Percentiles rank a stretch among this genome's conserved stretches.
phyloP scores from a whole-genome alignment of 2,113 vertebrate species.

The Alectura lathami region DNA sequence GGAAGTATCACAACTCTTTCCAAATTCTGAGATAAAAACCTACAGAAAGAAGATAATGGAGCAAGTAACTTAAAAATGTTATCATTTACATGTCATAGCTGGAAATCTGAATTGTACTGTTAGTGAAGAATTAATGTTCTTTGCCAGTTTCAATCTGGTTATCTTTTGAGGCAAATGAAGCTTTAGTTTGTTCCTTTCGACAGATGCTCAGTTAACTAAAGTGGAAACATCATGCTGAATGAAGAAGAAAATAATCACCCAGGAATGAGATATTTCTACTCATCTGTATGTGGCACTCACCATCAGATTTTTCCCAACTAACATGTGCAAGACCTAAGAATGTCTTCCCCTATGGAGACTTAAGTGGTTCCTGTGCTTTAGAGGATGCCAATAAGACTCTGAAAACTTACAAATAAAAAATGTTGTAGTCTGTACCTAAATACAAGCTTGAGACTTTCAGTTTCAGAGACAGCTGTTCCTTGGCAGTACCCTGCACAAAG shows the following conservation, averaged over 20 bases:
- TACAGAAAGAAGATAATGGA: neutral
- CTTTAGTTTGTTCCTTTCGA: neutral
- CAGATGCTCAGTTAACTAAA: neutral
- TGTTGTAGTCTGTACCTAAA: neutral
- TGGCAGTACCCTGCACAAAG: neutral
- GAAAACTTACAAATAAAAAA: neutral
- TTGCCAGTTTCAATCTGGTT: conserved; percentile 9
- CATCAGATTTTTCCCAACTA: neutral
- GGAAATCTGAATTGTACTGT: neutral
- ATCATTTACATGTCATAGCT: neutral
- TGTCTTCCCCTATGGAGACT: rapidly evolving
- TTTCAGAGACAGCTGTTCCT: neutral
- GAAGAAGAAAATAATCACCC: neutral
- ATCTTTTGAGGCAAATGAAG: neutral
- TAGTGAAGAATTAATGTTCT: conserved; percentile 5
- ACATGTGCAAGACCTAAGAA: neutral
- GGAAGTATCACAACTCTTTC: neutral
- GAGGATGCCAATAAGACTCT: neutral
- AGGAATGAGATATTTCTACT: neutral
- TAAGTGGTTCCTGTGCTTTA: neutral
- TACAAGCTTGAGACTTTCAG: neutral
- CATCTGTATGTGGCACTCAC: neutral
- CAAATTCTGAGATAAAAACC: neutral
- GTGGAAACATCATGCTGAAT: neutral
- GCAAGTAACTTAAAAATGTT: neutral